phyloP scores from a whole-genome alignment of 2,888 invertebrate genomes.

The Laspeyria flexula region DNA sequence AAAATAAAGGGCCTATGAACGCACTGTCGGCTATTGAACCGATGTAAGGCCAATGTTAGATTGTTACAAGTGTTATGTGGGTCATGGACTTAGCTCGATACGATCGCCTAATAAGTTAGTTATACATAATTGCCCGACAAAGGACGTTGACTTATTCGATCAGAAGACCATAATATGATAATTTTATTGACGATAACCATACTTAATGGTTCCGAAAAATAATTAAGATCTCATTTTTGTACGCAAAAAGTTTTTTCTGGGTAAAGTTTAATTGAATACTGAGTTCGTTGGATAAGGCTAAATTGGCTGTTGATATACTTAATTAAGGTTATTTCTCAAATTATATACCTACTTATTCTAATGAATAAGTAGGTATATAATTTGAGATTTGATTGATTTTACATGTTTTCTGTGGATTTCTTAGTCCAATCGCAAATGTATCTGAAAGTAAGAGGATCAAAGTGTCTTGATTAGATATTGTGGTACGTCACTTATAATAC shows the following conservation, averaged over 20 bases:
- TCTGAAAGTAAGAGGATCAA: too few species aligned
- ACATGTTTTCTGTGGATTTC: too few species aligned
- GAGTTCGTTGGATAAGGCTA: not conserved
- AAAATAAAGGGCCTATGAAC: constrained; percentile 5
- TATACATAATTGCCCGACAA: constrained; percentile 58
- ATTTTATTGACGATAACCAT: constrained; percentile 29
- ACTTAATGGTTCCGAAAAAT: constrained; percentile 14
- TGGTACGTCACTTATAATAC: too few species aligned
- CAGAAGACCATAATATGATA: constrained; percentile 41
- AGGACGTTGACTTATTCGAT: constrained; percentile 62
- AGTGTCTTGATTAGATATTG: too few species aligned
- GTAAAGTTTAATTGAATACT: not conserved
- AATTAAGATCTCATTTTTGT: not conserved
- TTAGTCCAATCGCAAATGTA: too few species aligned
- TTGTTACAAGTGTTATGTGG: constrained; percentile 59
- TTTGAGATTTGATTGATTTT: too few species aligned
- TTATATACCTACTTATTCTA: too few species aligned
- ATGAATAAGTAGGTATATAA: too few species aligned
- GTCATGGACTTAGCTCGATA: constrained; percentile 68
- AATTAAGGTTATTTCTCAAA: too few species aligned
- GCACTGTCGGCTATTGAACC: constrained; percentile 43
- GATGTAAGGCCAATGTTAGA: constrained; percentile 55
- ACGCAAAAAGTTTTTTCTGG: not conserved
- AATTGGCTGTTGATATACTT: not conserved
- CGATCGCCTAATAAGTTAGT: constrained; percentile 63